Percentiles rank a stretch among this genome's conserved stretches.
Evolutionary conservation across 1,140 invertebrate genomes (phyloP).

Genomic region (Drosophila rhopaloa): DNA sequence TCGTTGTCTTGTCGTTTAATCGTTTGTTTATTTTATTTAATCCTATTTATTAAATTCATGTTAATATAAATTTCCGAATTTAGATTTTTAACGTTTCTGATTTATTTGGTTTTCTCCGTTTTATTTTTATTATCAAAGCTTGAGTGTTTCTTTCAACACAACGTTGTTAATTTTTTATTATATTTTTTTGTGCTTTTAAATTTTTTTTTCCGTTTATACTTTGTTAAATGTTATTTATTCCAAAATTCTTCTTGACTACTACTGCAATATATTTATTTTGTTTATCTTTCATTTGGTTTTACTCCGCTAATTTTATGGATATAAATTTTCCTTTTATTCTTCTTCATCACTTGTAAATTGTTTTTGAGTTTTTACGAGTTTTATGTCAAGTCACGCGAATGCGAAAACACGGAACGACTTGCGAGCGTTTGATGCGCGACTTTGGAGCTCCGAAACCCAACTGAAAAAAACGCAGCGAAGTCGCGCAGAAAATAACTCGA

Average conservation of each 20-base stretch:
- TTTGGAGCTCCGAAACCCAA: slow-evolving; percentile 67
- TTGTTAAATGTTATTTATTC: background rate
- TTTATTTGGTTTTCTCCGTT: no score
- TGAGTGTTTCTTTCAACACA: background rate
- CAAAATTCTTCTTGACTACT: no score
- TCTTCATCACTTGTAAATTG: slow-evolving; percentile 27
- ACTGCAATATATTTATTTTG: background rate
- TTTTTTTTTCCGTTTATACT: background rate
- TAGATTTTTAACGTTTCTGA: no score
- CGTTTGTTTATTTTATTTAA: no score
- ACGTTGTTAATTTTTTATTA: background rate
- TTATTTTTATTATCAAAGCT: no score
- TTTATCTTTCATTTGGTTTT: background rate
- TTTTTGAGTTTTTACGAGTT: slow-evolving; percentile 51
- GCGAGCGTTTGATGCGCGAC: slow-evolving; percentile 43
- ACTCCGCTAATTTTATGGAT: background rate
- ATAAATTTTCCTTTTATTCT: background rate
- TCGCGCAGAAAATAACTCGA: slow-evolving; percentile 72
- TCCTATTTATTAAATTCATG: no score
- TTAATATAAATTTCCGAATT: no score
- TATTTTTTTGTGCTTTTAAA: background rate
- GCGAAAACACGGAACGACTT: slow-evolving; percentile 56
- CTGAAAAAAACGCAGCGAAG: slow-evolving; percentile 68
- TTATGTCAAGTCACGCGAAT: slow-evolving; percentile 30
- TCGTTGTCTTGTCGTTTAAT: no score